Percentiles rank a stretch among this genome's conserved stretches.
Conservation (phyloP, 2,888 invertebrate species). For the Protula sp. region DNA sequence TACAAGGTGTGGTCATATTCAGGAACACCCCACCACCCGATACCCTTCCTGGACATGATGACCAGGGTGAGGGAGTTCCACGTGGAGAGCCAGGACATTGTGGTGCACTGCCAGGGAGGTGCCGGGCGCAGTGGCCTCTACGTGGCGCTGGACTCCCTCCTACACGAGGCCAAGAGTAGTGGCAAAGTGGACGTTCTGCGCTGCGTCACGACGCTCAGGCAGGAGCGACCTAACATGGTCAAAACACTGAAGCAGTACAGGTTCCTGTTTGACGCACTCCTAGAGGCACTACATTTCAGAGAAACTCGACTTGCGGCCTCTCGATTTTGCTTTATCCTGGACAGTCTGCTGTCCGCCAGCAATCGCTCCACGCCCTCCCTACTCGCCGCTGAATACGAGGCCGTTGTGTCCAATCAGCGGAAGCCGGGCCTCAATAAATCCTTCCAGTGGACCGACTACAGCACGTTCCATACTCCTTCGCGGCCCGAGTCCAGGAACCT, state of each 20-base stretch:
- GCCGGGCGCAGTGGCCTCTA: slow-evolving; percentile 22
- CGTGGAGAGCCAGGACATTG: not conserved
- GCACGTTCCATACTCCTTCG: not conserved
- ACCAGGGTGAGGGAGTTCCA: not conserved
- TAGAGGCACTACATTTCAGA: slow-evolving; percentile 15
- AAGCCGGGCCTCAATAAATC: not conserved
- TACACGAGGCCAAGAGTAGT: slow-evolving; percentile 10
- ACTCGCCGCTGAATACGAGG: not conserved
- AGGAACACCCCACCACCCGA: slow-evolving; percentile 10
- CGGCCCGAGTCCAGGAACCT: not conserved
- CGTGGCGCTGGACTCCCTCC: slow-evolving; percentile 18
- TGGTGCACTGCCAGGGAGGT: slow-evolving; percentile 22
- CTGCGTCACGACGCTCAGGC: slow-evolving; percentile 11
- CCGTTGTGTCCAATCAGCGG: not conserved
- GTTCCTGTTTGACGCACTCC: slow-evolving; percentile 19
- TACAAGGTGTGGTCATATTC: slow-evolving; percentile 9
- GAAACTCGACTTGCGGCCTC: not conserved
- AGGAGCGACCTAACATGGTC: slow-evolving; percentile 16
- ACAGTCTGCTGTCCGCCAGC: not conserved
- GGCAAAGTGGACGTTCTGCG: slow-evolving; percentile 18
- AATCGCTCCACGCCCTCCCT: not conserved
- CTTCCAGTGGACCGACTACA: not conserved
- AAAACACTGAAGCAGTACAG: slow-evolving; percentile 16
- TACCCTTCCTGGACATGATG: slow-evolving; percentile 16
- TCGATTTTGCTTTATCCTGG: slow-evolving; percentile 5